These are phyloP conservation scores for Cabera pusaria DNA, from an alignment of 2,888 invertebrate species.

Conservation along the genomic window DNA sequence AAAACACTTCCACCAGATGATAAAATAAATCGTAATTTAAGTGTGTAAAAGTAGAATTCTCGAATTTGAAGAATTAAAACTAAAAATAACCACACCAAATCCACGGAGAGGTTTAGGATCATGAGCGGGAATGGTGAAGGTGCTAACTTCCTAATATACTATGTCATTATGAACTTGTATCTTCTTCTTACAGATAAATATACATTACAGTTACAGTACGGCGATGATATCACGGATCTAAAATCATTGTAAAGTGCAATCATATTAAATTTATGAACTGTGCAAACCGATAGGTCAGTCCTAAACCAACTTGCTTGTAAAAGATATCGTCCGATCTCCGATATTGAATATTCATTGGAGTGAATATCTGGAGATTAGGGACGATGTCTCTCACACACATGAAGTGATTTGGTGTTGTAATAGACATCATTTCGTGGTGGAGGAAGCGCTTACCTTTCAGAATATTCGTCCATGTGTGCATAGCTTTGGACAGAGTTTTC, in stretches of 20 bases:
- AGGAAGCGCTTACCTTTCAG: conserved; percentile 94
- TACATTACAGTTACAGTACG: conserved; percentile 55
- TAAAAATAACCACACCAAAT: conserved; percentile 83
- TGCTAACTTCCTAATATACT: conserved; percentile 70
- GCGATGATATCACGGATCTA: conserved; percentile 74
- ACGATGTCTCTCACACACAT: conserved; percentile 69
- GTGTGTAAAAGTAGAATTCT: conserved; percentile 54
- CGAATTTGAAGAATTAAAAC: conserved; percentile 50
- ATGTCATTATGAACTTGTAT: conserved; percentile 63
- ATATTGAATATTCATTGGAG: conserved; percentile 21
- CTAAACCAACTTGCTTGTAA: conserved; percentile 62
- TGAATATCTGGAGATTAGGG: conserved; percentile 29
- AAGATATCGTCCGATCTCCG: conserved; percentile 53
- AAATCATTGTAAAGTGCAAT: conserved; percentile 77
- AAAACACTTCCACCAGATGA: conserved; percentile 83
- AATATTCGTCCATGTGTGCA: conserved; percentile 98
- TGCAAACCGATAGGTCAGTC: conserved; percentile 67
- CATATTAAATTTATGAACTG: conserved; percentile 69
- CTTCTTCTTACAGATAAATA: conserved; percentile 64
- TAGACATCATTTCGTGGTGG: conserved; percentile 36
- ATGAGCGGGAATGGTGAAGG: conserved; percentile 78
- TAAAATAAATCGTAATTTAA: conserved; percentile 68
- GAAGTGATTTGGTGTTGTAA: conserved; percentile 72
- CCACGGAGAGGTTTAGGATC: conserved; percentile 80
- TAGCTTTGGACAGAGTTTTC: conserved; percentile 99